These are phyloP conservation scores for Schizothorax lantsangensis DNA, from an alignment of 2,797 vertebrate genomes.

Conservation along the genomic window DNA sequence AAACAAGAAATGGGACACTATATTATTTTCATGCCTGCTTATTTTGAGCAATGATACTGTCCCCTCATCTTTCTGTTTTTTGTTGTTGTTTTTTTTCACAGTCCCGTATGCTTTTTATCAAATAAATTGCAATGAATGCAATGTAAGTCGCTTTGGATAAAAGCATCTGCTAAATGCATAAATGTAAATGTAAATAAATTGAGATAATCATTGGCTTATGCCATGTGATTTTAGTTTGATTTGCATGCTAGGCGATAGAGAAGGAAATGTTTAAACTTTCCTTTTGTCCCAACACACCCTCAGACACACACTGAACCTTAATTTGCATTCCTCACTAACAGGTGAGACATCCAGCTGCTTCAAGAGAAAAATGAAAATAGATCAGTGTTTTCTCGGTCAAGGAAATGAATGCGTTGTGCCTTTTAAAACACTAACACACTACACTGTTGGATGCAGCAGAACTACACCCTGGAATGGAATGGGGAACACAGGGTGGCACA, in stretches of 20 bases:
- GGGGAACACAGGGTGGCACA: slow-evolving; percentile 27
- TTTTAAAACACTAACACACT: slow-evolving; percentile 4
- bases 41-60: not conserved
- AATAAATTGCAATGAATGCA: not conserved
- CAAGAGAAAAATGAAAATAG: slow-evolving; percentile 44
- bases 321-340: slow-evolving; percentile 52
- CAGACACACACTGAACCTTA: not conserved
- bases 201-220: slow-evolving; percentile 11
- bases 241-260: slow-evolving; percentile 30
- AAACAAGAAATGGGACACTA: not conserved
- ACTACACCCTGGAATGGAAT: slow-evolving; percentile 46
- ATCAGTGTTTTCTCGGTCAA: slow-evolving; percentile 29
- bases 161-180: no score
- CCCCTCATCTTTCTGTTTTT: not conserved
- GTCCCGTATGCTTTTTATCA: not conserved
- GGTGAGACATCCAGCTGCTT: slow-evolving; percentile 41
- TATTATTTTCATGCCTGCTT: not conserved
- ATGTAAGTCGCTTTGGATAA: no score
- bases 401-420: slow-evolving; percentile 18
- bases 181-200: not conserved
- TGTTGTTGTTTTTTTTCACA: no score
- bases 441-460: slow-evolving; percentile 3
- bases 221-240: slow-evolving; percentile 21
- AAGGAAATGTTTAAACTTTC: slow-evolving; percentile 42
- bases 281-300: not conserved